These are phyloP conservation scores for Cinara cedri DNA, from an alignment of 2,888 invertebrate genomes.

Conservation along the genomic window DNA sequence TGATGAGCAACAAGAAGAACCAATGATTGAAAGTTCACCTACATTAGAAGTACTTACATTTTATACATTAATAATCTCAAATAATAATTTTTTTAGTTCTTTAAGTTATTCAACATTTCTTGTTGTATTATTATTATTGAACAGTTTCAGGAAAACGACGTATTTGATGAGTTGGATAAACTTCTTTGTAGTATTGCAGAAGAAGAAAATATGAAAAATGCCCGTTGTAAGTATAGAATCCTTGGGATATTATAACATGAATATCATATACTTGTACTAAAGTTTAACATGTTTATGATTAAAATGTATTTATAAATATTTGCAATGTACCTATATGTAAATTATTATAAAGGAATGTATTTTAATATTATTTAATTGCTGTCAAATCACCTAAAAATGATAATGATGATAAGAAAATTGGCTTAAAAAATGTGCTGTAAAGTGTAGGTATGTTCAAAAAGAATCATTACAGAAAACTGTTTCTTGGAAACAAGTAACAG, in stretches of 20 bases:
- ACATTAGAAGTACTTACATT: conserved; percentile 18
- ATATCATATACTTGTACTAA: neutral
- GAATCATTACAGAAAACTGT: conserved; percentile 81
- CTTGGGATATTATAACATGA: neutral
- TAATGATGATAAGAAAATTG: neutral
- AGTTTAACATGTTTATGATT: no score
- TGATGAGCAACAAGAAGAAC: conserved; percentile 9
- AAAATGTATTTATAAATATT: neutral
- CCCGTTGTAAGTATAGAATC: conserved; percentile 21
- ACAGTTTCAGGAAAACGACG: no score
- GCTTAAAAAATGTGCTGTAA: conserved; percentile 60
- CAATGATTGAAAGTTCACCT: conserved; percentile 33
- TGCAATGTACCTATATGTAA: no score
- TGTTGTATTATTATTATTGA: neutral
- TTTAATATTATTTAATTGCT: conserved; percentile 29
- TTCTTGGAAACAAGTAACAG: conserved; percentile 80
- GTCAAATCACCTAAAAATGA: conserved; percentile 25
- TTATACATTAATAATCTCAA: no score
- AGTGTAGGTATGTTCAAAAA: conserved; percentile 60
- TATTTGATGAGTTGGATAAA: no score
- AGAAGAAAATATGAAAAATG: neutral
- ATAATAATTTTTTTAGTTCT: no score
- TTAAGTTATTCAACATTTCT: neutral
- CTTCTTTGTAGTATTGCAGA: conserved; percentile 31
- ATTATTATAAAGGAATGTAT: no score